These are phyloP conservation scores for Petrocephalus zakoni DNA, from an alignment of 2,113 vertebrate species.

Conservation along the genomic window DNA sequence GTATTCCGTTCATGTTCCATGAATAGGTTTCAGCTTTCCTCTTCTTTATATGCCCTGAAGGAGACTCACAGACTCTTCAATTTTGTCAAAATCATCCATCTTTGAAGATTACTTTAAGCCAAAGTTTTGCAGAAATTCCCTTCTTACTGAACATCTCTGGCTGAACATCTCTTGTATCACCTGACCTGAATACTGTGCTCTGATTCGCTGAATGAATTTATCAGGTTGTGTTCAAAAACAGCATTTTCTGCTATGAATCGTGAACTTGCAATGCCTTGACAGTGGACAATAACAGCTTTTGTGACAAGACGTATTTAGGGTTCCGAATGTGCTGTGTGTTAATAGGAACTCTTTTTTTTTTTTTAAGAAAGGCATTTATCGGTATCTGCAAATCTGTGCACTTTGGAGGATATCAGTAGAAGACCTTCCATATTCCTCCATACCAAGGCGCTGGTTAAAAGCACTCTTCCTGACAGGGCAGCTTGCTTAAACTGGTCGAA, in stretches of 20 bases:
- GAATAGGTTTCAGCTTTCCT: background rate
- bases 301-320: background rate
- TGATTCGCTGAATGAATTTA: background rate
- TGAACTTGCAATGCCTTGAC: background rate
- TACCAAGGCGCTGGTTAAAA: background rate
- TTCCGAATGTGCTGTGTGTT: background rate
- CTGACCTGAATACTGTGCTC: background rate
- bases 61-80: background rate
- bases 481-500: background rate
- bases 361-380: background rate
- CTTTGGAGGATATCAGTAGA: background rate
- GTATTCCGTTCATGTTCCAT: background rate
- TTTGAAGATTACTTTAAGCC: too few species aligned
- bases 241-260: too few species aligned
- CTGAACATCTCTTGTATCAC: background rate
- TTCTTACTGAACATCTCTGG: background rate
- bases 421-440: background rate
- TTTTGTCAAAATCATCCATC: background rate
- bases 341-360: background rate
- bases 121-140: background rate
- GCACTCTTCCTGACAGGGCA: background rate
- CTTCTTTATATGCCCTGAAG: background rate
- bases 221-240: background rate
- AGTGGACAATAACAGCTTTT: background rate
- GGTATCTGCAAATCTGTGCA: background rate